A percentile compares a stretch with the other conserved stretches of the same genome.
Evolutionary conservation across 2,113 vertebrate species (phyloP).

Genomic region (Oxyura jamaicensis): DNA sequence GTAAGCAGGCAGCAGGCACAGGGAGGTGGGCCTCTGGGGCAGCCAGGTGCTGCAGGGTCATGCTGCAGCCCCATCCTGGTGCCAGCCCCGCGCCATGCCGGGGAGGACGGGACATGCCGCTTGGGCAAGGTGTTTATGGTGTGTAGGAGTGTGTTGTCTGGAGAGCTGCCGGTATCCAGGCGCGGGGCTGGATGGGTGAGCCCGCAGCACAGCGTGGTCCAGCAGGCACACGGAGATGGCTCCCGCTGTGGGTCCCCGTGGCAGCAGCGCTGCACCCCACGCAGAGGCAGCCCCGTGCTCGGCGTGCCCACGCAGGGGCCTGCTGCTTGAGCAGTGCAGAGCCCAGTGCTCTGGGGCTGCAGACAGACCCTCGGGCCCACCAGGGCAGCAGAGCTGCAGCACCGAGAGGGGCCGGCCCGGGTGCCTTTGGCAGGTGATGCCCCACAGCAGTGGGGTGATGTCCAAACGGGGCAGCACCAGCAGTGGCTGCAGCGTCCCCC

Average conservation of each 20-base stretch:
- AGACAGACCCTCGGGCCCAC: background rate
- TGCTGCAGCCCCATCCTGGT: rapidly evolving
- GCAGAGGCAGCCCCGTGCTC: rapidly evolving
- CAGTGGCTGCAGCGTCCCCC: background rate
- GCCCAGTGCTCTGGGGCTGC: no score
- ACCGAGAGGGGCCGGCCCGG: no score
- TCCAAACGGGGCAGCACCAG: background rate
- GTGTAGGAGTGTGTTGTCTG: constrained; percentile 53
- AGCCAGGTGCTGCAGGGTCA: rapidly evolving
- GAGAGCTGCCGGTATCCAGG: constrained; percentile 52
- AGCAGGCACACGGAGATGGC: rapidly evolving
- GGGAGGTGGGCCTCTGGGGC: background rate
- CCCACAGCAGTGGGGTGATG: rapidly evolving
- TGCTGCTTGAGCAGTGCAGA: rapidly evolving
- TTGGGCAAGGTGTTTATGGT: background rate
- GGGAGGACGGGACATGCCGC: background rate
- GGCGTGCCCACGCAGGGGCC: background rate
- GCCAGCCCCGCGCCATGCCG: background rate
- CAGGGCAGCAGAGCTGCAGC: background rate
- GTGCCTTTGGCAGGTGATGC: rapidly evolving
- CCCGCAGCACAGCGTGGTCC: rapidly evolving
- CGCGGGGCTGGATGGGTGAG: background rate
- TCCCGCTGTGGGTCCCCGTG: rapidly evolving
- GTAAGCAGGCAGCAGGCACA: rapidly evolving
- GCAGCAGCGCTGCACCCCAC: rapidly evolving